Percentiles rank a stretch among this genome's conserved stretches.
Evolutionary conservation across 2,888 invertebrate species (phyloP).

Genomic region (Epinotia brunnichana): DNA sequence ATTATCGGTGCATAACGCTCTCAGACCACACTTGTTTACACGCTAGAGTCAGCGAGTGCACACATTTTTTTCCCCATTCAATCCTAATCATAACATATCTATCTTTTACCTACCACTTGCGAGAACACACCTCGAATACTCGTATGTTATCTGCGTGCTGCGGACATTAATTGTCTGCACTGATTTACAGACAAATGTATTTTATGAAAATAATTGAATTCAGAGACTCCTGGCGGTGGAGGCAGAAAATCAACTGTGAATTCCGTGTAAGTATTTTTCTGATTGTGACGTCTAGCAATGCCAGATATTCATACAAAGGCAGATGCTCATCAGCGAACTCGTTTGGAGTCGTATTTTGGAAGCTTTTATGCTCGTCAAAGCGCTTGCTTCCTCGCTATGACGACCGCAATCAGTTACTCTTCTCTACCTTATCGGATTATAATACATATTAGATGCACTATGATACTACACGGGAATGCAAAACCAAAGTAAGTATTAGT

Average conservation of each 20-base stretch:
- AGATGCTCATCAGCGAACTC: background rate
- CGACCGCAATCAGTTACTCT: background rate
- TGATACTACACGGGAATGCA: background rate
- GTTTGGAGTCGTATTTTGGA: background rate
- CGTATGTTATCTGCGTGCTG: background rate
- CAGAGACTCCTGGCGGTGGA: background rate
- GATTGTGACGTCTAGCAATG: background rate
- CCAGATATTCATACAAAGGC: background rate
- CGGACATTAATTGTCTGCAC: conserved; percentile 1
- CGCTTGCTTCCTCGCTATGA: background rate
- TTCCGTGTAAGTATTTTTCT: background rate
- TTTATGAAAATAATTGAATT: too few relatives aligned
- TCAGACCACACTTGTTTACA: too few relatives aligned
- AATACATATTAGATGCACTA: background rate
- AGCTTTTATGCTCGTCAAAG: background rate
- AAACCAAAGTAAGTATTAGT: background rate
- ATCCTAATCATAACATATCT: background rate
- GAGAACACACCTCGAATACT: too few relatives aligned
- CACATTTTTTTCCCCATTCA: background rate
- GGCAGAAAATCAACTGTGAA: background rate
- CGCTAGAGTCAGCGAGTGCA: too few relatives aligned
- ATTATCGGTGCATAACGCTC: too few relatives aligned
- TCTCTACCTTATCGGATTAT: background rate
- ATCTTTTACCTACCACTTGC: too few relatives aligned
- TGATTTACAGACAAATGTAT: background rate